phyloP scores from a whole-genome alignment of 2,888 invertebrate genomes.

The Ypsolopha scabrella region DNA sequence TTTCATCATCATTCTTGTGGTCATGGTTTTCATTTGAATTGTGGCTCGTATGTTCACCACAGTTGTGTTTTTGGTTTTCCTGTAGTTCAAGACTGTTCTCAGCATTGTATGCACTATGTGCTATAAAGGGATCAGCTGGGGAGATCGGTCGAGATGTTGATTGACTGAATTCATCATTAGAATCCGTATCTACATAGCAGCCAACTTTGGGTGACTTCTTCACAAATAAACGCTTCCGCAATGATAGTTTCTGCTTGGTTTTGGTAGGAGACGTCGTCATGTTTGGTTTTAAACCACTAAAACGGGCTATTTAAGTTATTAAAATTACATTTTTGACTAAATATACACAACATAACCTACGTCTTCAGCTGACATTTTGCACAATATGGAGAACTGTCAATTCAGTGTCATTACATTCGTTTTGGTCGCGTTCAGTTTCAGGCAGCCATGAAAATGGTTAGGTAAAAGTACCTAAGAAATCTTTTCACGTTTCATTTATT shows the following conservation, averaged over 20 bases:
- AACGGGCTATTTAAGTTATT: constrained; percentile 53
- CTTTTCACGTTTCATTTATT: no score
- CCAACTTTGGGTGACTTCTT: constrained; percentile 67
- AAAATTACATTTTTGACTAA: constrained; percentile 60
- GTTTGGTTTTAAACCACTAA: constrained; percentile 43
- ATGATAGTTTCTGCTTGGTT: constrained; percentile 59
- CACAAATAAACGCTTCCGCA: constrained; percentile 60
- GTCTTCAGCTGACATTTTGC: constrained; percentile 37
- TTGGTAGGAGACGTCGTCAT: constrained; percentile 64
- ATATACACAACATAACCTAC: constrained; percentile 57
- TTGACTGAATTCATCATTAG: constrained; percentile 53
- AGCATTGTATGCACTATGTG: constrained; percentile 43
- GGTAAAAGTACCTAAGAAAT: no score
- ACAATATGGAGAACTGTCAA: neutral
- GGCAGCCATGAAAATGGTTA: no score
- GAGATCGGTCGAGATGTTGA: constrained; percentile 58
- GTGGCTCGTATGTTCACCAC: constrained; percentile 28
- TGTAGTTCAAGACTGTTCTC: constrained; percentile 29
- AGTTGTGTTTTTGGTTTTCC: constrained; percentile 28
- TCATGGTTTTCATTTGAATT: constrained; percentile 26
- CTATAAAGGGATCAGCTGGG: constrained; percentile 59
- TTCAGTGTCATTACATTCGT: no score
- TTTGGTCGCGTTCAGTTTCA: no score
- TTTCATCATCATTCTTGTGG: constrained; percentile 39
- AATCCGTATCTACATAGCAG: constrained; percentile 62